These are phyloP conservation scores for Schizaphis graminum DNA, from an alignment of 2,888 invertebrate genomes.

Conservation along the genomic window DNA sequence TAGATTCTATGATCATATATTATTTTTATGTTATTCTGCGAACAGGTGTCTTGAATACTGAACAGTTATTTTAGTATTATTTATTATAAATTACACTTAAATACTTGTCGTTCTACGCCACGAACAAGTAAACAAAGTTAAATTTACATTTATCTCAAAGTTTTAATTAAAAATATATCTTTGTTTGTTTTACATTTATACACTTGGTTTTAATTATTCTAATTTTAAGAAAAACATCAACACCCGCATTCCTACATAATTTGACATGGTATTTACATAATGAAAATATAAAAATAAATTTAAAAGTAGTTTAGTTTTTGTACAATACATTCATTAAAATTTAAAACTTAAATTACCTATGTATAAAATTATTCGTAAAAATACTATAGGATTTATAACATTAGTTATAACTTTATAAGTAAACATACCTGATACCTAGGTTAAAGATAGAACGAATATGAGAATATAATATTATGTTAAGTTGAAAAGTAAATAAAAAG, in stretches of 20 bases:
- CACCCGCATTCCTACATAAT: neutral
- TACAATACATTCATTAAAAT: neutral
- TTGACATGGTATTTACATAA: neutral
- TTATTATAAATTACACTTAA: neutral
- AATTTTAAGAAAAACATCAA: neutral
- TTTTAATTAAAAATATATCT: conserved; percentile 13
- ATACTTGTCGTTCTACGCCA: neutral
- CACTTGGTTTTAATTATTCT: neutral
- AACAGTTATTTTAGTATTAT: conserved; percentile 5
- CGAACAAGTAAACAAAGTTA: conserved; percentile 9
- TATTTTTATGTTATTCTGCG: neutral
- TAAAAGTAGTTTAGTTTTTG: neutral
- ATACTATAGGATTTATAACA: neutral
- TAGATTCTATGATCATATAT: neutral
- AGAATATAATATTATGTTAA: neutral
- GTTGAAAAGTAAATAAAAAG: neutral
- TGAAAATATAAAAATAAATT: neutral
- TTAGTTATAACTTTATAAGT: neutral
- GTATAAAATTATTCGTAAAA: neutral
- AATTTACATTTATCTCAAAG: neutral
- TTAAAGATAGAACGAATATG: neutral
- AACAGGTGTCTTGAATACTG: neutral
- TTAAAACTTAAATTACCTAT: neutral
- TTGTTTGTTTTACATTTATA: neutral
- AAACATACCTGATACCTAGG: no score